Evolutionary conservation across 2,113 vertebrate species (phyloP).

Genomic region (Mohoua ochrocephala): DNA sequence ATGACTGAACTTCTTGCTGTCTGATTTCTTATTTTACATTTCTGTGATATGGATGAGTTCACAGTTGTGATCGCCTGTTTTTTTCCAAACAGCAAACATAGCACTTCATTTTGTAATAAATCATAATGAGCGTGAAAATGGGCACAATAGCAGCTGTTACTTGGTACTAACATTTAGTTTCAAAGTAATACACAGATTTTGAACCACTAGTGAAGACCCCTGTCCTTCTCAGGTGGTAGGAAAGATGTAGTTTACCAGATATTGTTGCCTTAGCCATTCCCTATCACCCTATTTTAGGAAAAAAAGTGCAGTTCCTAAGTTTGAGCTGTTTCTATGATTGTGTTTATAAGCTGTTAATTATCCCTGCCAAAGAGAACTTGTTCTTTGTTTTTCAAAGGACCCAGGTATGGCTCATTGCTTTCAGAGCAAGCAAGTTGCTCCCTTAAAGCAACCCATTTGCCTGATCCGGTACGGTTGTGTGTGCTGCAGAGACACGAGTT

Average conservation of each 20-base stretch:
- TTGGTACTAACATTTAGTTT: neutral
- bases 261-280: neutral
- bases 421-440: neutral
- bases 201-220: neutral
- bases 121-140: neutral
- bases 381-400: neutral
- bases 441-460: neutral
- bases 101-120: neutral
- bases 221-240: neutral
- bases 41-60: neutral
- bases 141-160: neutral
- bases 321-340: neutral
- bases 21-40: neutral
- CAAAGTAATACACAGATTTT: neutral
- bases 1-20: neutral
- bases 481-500: neutral
- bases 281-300: neutral
- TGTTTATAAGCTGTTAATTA: neutral
- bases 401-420: neutral
- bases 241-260: neutral
- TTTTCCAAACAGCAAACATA: neutral
- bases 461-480: neutral
- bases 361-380: neutral
- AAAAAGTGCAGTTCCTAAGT: neutral
- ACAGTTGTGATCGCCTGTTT: neutral